phyloP scores from a whole-genome alignment of 2,888 invertebrate species.

The Mesorhabditis sp. region DNA sequence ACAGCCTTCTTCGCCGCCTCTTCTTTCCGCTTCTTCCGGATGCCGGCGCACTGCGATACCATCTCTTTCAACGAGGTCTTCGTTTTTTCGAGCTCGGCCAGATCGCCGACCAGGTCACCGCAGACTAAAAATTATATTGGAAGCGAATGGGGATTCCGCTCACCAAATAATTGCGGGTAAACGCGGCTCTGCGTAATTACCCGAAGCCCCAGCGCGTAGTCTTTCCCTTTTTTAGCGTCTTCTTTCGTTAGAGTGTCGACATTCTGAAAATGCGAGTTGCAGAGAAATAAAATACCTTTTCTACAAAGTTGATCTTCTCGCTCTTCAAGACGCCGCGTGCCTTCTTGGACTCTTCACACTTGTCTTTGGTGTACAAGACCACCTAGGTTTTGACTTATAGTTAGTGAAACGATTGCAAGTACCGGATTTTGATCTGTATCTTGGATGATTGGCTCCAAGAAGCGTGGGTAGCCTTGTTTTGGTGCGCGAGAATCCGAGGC shows the following conservation, averaged over 20 bases:
- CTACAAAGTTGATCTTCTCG: constrained; percentile 1
- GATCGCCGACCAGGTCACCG: constrained; percentile 4
- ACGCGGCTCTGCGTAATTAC: background rate
- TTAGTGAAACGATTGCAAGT: background rate
- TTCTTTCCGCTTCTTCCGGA: background rate
- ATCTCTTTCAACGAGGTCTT: background rate
- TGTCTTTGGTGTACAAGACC: constrained; percentile 4
- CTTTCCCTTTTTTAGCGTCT: background rate
- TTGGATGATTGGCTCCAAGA: background rate
- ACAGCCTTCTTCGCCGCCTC: background rate
- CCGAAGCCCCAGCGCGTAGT: background rate
- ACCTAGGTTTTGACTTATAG: background rate
- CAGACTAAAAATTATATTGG: background rate
- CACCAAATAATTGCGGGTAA: background rate
- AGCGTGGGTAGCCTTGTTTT: background rate
- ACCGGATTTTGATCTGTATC: constrained; percentile 2
- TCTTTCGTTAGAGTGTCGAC: background rate
- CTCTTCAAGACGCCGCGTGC: background rate
- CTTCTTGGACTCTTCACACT: background rate
- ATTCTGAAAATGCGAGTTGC: background rate
- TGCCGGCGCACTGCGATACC: background rate
- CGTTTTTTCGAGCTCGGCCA: background rate
- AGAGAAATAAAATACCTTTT: background rate
- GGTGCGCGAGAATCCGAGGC: background rate
- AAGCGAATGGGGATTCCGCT: no score